These are phyloP conservation scores for Echiichthys vipera DNA, from an alignment of 2,797 vertebrate genomes.

Conservation along the genomic window DNA sequence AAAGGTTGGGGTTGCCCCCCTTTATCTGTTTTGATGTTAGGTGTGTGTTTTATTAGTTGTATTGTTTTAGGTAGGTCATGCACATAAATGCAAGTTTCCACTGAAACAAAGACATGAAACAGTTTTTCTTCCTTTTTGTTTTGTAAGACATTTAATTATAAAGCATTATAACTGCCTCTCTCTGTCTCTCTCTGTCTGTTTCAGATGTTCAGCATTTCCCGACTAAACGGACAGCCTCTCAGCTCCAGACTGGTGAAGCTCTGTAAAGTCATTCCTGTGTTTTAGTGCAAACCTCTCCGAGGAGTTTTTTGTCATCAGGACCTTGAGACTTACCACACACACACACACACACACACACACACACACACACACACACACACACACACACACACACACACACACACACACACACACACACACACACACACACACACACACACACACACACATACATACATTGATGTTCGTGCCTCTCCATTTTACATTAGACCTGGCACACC, in stretches of 20 bases:
- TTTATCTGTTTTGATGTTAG: not conserved
- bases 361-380: conserved; percentile 15
- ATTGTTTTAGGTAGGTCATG: not conserved
- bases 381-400: conserved; percentile 17
- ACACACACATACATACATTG: conserved; percentile 27
- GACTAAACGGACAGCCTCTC: conserved; percentile 2
- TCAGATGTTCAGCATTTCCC: conserved; percentile 45
- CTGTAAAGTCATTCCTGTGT: conserved; percentile 23
- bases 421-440: conserved; percentile 15
- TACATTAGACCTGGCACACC: conserved; percentile 53
- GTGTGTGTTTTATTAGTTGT: not conserved
- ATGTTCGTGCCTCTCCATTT: conserved; percentile 41
- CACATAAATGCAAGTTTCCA: not conserved
- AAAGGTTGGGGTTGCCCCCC: not conserved
- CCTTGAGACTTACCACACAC: conserved; percentile 42
- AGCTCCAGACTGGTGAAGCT: conserved; percentile 27
- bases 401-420: not conserved
- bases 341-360: not conserved
- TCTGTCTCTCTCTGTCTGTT: conserved; percentile 15
- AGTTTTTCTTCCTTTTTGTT: not conserved
- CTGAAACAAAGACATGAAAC: not conserved
- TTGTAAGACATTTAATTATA: not conserved
- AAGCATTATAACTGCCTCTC: not conserved
- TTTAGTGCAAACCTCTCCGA: conserved; percentile 37
- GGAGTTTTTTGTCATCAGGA: conserved; percentile 56